Evolutionary conservation across 1,140 invertebrate genomes (phyloP).

Genomic region (Pogonognathellus flavescens): DNA sequence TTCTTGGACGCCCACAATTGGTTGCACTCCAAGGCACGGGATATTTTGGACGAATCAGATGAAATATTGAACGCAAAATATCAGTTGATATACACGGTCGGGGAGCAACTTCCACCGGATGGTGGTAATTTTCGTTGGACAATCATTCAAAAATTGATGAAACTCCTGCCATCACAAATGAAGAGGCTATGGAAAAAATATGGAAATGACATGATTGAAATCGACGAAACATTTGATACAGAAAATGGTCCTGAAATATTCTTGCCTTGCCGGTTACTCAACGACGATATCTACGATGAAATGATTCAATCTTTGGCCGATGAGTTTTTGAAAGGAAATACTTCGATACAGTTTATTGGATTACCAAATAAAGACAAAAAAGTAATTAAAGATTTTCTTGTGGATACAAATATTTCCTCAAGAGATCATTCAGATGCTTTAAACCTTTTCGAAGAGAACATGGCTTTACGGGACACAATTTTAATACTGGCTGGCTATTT

Average conservation of each 20-base stretch:
- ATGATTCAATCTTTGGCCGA: neutral
- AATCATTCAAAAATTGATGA: neutral
- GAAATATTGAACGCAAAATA: slow-evolving; percentile 17
- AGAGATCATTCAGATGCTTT: neutral
- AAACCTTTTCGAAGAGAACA: neutral
- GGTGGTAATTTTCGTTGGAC: neutral
- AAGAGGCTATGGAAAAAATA: neutral
- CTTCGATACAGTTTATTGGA: neutral
- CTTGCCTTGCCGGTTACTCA: slow-evolving; percentile 17
- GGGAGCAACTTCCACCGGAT: neutral
- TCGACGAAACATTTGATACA: neutral
- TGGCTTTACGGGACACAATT: neutral
- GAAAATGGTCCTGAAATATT: slow-evolving; percentile 28
- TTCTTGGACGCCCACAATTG: slow-evolving; percentile 28
- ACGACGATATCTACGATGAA: neutral
- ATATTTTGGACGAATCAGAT: neutral
- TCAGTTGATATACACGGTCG: slow-evolving; percentile 2
- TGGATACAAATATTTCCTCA: neutral
- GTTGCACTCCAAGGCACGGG: neutral
- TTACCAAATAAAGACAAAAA: neutral
- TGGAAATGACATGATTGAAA: neutral
- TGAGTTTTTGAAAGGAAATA: neutral
- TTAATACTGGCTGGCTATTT: too few relatives aligned
- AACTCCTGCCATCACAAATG: neutral
- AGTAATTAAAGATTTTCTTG: slow-evolving; percentile 23